Evolutionary conservation across 2,888 invertebrate species (phyloP), one percentile per base, ranked within the genome.

Genomic region (Hypercompe scribonia): DNA sequence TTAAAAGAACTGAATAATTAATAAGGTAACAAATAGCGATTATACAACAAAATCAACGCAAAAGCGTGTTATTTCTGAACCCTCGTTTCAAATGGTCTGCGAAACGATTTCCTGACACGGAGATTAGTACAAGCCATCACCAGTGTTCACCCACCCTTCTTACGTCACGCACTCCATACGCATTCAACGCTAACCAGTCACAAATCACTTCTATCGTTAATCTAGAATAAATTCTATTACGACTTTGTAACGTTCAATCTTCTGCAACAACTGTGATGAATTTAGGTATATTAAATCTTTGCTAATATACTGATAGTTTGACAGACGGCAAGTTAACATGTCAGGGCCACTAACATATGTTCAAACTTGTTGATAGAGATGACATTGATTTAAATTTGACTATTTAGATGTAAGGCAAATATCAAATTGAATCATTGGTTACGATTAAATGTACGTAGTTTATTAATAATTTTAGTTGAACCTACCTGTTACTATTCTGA

Each of bases 401-500:
- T 84, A 84, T 85, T 85, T 74, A 67, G 77, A 79, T 75, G 68
- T 73, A 58, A 50, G 46, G 71, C 24, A 67, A 33, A 42, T 24
- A 33, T 8, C n/a, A 50, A 2, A 3, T 67, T 33, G 21, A 21
- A 24, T 67, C 33, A 15, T 33, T 28, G 58, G 15, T 33, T 34
- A 34, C 13, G 33, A 24, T 15, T 28, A 58, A 8, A 54, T 18
- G 21, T 50, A 67, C 4, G 28, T 31, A 31, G 61, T 61, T 31
- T 7, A 31, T 61, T 18, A 61, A 50, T 11, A 68, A 34, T 31
- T 67, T 46, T 15, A n/a, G n/a, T 31, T 36, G 18, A 68, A 66
- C 89, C 96, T 93, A 98, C 98, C 98, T 92, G 97, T 97, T 87
- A 98, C 97, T 88, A 97, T 96, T 93, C 97, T 97, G 86, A 98